Evolutionary conservation across 2,113 vertebrate species (phyloP), one percentile per base, ranked within the genome.

Genomic region (Speoplatyrhinus poulsoni): DNA sequence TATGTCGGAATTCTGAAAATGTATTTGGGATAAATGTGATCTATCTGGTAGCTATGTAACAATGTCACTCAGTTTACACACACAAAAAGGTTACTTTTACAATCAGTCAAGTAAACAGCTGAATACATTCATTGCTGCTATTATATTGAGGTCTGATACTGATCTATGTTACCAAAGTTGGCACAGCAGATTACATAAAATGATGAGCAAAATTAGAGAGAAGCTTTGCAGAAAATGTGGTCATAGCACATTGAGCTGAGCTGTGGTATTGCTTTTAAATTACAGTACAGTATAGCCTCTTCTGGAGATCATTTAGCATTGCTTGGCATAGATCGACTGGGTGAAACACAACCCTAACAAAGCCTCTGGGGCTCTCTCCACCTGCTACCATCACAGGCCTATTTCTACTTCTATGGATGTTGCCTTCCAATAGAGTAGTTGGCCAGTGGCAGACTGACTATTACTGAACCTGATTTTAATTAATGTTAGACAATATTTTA

Each of bases 391-490:
- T 0, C 26, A 33, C n/a, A 59, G n/a, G 15, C 12, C 47, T 17
- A 32, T 12, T 75, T 76, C 65, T 73, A 71, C 70, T 70, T 58
- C 46, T 65, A 67, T 65, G 46, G 50, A 53, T 41, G 56, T 48
- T 46, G 16, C 12, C 13, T 41, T 26, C 12, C 46, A 59, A 32
- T 17, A 47, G 26, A 55, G 15, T 11, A 6, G 19, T 15, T n/a
- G 52, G 7, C 49, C 52, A n/a, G 32, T 13, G 8, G 26, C 58
- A 55, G 17, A 33, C 12, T 41, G 36, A 41, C 36, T 6, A 8
- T 41, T 41, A 41, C 5, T 41, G 36, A 41, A 41, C 36, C 36
- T 41, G 36, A 5, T 41, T 41, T 41, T 41, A 41, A 41, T 41
- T 1, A 41, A 26, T 26, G 26, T 26, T 41, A 41, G 36, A 5